phyloP scores from a whole-genome alignment of 2,888 invertebrate species.

The Petrolisthes cinctipes region DNA sequence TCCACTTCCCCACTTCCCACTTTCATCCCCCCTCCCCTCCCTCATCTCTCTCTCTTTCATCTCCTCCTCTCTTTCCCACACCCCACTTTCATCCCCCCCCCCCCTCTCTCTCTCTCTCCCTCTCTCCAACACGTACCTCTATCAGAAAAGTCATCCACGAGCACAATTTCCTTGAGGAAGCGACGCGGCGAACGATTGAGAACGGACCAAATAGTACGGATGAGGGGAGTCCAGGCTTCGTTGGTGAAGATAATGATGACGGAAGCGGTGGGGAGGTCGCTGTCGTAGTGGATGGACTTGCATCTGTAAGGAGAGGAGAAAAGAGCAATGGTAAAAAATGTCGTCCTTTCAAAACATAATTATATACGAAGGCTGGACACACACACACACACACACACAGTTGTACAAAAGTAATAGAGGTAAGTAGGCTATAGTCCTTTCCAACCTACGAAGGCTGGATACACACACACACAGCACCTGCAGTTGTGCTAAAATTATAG shows the following conservation, averaged over 20 bases:
- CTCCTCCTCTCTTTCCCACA: neutral
- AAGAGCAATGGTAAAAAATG: neutral
- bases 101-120: neutral
- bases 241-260: constrained; percentile 91
- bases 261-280: constrained; percentile 78
- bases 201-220: constrained; percentile 91
- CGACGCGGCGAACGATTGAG: constrained; percentile 79
- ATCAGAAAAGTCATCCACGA: constrained; percentile 74
- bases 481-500: neutral
- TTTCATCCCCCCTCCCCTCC: neutral
- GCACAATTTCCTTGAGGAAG: constrained; percentile 83
- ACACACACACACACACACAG: neutral
- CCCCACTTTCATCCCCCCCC: neutral
- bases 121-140: constrained; percentile 66
- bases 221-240: constrained; percentile 87
- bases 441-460: neutral
- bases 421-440: neutral
- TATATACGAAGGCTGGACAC: too few species aligned
- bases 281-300: constrained; percentile 43
- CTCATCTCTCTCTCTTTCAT: neutral
- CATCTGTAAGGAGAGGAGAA: constrained; percentile 41
- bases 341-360: neutral
- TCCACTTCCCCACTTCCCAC: too few species aligned
- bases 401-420: neutral
- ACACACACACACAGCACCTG: constrained; percentile 9